Evolutionary conservation across 1,140 invertebrate genomes (phyloP).

Genomic region (Muscidifurax raptorellus): DNA sequence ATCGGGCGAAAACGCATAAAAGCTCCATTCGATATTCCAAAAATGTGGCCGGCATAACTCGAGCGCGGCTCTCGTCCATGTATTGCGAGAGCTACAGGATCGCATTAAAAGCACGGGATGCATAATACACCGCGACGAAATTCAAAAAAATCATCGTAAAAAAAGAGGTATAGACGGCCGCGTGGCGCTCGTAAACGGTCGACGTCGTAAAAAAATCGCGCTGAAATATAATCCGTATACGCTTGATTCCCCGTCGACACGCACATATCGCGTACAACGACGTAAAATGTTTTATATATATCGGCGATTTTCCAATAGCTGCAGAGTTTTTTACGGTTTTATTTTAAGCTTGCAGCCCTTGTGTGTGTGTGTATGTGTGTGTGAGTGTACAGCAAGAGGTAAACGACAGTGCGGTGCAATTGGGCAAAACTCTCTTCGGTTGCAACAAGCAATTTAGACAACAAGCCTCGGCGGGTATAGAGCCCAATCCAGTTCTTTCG

Average conservation of each 20-base stretch:
- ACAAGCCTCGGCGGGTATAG: neutral
- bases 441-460: neutral
- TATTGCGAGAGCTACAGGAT: too few species aligned
- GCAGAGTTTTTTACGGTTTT: neutral
- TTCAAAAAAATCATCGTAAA: neutral
- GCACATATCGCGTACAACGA: neutral
- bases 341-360: neutral
- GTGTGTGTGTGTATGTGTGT: too few species aligned
- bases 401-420: too few species aligned
- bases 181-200: neutral
- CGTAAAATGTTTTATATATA: constrained; percentile 3
- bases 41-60: too few species aligned
- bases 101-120: neutral
- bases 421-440: neutral
- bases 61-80: too few species aligned
- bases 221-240: neutral
- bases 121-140: neutral
- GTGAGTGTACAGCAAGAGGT: too few species aligned
- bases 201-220: neutral
- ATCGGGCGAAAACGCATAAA: too few species aligned
- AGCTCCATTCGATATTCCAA: too few species aligned
- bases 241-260: too few species aligned
- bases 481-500: neutral
- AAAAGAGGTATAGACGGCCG: neutral
- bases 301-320: neutral